A percentile compares a stretch with the other conserved stretches of the same genome.
phyloP scores from a whole-genome alignment of 2,888 invertebrate species.

The Carabus problematicus region DNA sequence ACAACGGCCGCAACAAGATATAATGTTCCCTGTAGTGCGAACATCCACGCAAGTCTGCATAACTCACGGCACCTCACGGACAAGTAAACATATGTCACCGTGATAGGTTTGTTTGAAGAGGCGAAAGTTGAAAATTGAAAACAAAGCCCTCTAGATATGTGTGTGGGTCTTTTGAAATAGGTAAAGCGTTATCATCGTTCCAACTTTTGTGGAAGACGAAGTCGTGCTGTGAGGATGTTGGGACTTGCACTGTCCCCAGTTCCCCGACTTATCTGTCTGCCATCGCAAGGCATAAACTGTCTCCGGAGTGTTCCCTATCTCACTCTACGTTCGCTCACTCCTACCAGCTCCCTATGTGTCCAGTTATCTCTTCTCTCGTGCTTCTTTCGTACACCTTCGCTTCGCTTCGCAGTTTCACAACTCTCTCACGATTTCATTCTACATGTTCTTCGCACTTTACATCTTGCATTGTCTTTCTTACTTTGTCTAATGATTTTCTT shows the following conservation, averaged over 20 bases:
- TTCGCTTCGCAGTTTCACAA: no score
- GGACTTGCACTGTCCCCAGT: neutral
- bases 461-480: no score
- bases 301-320: neutral
- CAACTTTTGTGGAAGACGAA: neutral
- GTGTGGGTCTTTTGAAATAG: neutral
- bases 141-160: conserved; percentile 16
- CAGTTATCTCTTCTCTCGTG: no score
- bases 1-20: neutral
- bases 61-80: no score
- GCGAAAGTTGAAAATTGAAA: conserved; percentile 36
- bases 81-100: conserved; percentile 27
- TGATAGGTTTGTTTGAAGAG: conserved; percentile 28
- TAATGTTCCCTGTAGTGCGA: neutral
- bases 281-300: conserved; percentile 32
- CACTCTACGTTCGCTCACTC: no score
- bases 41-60: no score
- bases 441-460: no score
- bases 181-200: neutral
- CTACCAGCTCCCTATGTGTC: no score
- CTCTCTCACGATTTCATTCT: no score
- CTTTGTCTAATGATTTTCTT: no score
- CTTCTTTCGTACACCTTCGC: no score
- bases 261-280: conserved; percentile 25
- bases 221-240: neutral